Conservation (phyloP, 1,140 invertebrate species). For the Drosophila sproati region DNA sequence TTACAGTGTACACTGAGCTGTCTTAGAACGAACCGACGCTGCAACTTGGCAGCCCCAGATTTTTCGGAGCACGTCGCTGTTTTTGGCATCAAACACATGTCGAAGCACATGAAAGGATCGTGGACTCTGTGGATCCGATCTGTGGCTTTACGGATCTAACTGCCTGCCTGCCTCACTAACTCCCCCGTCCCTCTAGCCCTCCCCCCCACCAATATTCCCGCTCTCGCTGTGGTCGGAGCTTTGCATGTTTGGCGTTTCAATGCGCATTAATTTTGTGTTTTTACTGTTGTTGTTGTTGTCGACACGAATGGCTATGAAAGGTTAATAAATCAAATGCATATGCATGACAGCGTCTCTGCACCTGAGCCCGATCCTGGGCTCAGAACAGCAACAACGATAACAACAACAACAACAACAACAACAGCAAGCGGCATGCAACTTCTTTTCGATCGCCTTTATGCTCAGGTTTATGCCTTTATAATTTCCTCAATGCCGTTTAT, state of each 20-base stretch:
- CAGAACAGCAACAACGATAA: background rate
- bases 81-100: constrained; percentile 81
- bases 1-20: constrained; percentile 2
- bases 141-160: constrained; percentile 26
- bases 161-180: constrained; percentile 7
- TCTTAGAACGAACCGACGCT: constrained; percentile 45
- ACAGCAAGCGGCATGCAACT: constrained; percentile 42
- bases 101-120: constrained; percentile 79
- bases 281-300: constrained; percentile 70
- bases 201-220: background rate
- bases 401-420: constrained; percentile 4
- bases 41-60: constrained; percentile 65
- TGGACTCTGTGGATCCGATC: constrained; percentile 19
- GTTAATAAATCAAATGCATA: constrained; percentile 81
- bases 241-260: constrained; percentile 80
- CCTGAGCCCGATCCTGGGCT: constrained; percentile 59
- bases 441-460: constrained; percentile 52
- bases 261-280: constrained; percentile 76
- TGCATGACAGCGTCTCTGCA: constrained; percentile 71
- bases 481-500: constrained; percentile 78
- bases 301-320: constrained; percentile 81
- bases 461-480: constrained; percentile 73
- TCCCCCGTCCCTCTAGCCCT: background rate
- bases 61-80: constrained; percentile 74
- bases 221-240: constrained; percentile 23